Conservation (phyloP, 2,797 vertebrate genomes). For the Psittacula echo region DNA sequence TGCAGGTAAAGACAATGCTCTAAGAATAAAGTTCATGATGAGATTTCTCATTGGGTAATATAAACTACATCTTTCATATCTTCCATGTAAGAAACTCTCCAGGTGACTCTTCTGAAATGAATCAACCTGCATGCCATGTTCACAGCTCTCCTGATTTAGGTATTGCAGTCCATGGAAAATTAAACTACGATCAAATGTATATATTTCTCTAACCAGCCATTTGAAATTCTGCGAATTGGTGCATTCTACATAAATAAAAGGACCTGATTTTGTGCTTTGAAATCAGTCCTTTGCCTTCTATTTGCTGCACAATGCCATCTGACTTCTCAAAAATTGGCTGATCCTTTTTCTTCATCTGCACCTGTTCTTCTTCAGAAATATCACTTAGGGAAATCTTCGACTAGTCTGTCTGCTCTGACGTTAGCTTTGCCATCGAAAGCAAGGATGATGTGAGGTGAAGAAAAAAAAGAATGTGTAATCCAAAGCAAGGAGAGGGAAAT, state of each 20-base stretch:
- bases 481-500: conserved; percentile 46
- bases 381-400: conserved; percentile 59
- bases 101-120: conserved; percentile 61
- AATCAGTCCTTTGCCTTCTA: conserved; percentile 72
- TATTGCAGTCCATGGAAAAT: conserved; percentile 61
- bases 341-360: conserved; percentile 63
- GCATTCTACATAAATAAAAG: conserved; percentile 78
- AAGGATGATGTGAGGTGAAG: conserved; percentile 25
- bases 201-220: conserved; percentile 72
- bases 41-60: neutral
- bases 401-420: conserved; percentile 52
- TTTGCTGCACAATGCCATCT: conserved; percentile 72
- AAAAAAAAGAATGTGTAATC: neutral
- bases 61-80: neutral
- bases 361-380: conserved; percentile 75
- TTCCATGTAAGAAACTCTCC: conserved; percentile 26
- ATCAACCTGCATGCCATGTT: conserved; percentile 20
- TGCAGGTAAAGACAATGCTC: neutral
- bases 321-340: conserved; percentile 71
- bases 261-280: conserved; percentile 77
- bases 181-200: conserved; percentile 66
- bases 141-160: conserved; percentile 47
- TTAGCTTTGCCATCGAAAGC: conserved; percentile 36
- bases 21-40: neutral
- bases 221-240: conserved; percentile 72